Conservation (phyloP, 2,113 vertebrate species). For the Rhynchomys soricoides region DNA sequence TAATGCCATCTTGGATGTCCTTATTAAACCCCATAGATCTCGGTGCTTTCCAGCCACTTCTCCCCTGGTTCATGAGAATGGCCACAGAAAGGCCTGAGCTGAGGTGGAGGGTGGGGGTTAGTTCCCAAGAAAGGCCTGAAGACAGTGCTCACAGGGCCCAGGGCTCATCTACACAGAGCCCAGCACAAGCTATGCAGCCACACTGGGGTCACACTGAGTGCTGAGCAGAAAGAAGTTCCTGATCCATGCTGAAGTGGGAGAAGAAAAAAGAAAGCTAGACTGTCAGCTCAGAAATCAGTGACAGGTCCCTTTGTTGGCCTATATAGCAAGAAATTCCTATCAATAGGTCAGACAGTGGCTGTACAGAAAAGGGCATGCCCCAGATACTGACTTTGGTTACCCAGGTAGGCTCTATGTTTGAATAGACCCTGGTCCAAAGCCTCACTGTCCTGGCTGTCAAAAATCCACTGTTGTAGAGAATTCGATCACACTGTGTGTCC, state of each 20-base stretch:
- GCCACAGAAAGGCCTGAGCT: neutral
- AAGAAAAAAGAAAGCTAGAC: neutral
- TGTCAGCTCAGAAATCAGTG: rapidly evolving
- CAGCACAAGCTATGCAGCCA: rapidly evolving
- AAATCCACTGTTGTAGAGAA: neutral
- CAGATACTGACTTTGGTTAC: neutral
- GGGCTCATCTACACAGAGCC: neutral
- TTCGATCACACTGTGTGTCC: no score
- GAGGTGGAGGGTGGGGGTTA: neutral
- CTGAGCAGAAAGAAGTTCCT: neutral
- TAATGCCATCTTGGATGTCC: slow-evolving; percentile 2
- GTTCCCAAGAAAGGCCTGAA: neutral
- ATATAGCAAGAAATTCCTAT: no score
- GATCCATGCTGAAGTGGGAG: rapidly evolving
- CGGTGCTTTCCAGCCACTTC: neutral
- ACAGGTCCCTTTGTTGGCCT: rapidly evolving
- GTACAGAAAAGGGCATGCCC: rapidly evolving
- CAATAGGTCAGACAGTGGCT: neutral
- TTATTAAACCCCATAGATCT: slow-evolving; percentile 81
- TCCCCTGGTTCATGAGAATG: neutral
- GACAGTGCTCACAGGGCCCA: rapidly evolving
- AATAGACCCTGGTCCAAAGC: neutral
- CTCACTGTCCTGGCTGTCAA: neutral
- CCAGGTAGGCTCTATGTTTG: no score
- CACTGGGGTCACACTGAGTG: neutral